Percentiles rank a stretch among this genome's conserved stretches.
These are phyloP conservation scores for Noctua comes DNA, from an alignment of 2,888 invertebrate species.

Conservation along the genomic window DNA sequence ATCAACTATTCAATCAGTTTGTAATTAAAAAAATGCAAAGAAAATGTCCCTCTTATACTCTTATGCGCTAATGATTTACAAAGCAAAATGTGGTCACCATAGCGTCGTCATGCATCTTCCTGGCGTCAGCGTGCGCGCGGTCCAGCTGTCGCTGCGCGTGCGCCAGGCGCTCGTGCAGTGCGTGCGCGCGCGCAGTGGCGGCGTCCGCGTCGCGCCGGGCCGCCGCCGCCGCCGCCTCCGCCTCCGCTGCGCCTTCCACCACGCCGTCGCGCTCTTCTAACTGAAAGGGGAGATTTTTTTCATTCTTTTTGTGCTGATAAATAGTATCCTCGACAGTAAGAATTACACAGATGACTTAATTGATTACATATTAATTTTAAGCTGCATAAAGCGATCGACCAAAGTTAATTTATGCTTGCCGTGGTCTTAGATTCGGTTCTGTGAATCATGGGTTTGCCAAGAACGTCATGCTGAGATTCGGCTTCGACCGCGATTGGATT, in stretches of 20 bases:
- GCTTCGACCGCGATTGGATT: too few relatives aligned
- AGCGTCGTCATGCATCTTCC: constrained; percentile 86
- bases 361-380: background rate
- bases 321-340: too few relatives aligned
- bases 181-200: constrained; percentile 81
- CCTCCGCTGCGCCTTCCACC: constrained; percentile 81
- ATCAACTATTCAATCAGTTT: background rate
- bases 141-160: constrained; percentile 88
- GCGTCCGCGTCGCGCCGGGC: constrained; percentile 85
- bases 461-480: background rate
- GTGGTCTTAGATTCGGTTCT: background rate
- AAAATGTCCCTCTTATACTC: background rate
- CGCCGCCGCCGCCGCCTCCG: constrained; percentile 79
- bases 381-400: too few relatives aligned
- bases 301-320: background rate
- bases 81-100: background rate
- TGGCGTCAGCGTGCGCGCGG: constrained; percentile 83
- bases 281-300: constrained; percentile 22
- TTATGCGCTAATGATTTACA: background rate
- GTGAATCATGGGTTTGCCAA: too few relatives aligned
- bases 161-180: constrained; percentile 85
- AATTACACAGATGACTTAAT: background rate
- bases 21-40: background rate
- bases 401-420: too few relatives aligned
- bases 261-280: constrained; percentile 78